Percentiles rank a stretch among this genome's conserved stretches.
phyloP scores from a whole-genome alignment of 2,113 vertebrate species.

The Lipotes vexillifer region DNA sequence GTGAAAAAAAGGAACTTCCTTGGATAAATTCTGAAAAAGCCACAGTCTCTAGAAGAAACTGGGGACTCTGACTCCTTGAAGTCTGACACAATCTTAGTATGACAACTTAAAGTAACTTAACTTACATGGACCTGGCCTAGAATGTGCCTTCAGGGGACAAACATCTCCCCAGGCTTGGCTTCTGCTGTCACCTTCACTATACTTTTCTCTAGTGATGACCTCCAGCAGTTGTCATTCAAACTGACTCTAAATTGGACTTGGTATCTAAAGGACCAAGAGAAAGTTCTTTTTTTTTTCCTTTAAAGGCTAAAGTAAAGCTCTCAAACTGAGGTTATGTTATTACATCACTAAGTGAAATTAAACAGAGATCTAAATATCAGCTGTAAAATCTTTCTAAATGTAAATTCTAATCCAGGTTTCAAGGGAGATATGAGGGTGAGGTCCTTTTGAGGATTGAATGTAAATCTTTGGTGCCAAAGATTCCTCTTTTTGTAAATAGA shows the following conservation, averaged over 20 bases:
- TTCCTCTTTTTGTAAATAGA: neutral
- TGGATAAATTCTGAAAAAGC: neutral
- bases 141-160: neutral
- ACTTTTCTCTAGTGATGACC: neutral
- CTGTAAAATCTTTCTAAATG: conserved; percentile 16
- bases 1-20: neutral
- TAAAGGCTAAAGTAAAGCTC: neutral
- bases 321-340: neutral
- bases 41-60: neutral
- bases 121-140: neutral
- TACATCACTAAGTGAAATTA: conserved; percentile 37
- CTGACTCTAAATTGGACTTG: neutral
- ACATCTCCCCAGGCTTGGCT: neutral
- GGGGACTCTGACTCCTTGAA: neutral
- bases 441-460: neutral
- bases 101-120: neutral
- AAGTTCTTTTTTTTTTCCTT: neutral
- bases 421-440: neutral
- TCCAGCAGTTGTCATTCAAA: neutral
- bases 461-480: neutral
- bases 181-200: neutral
- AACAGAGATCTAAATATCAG: neutral
- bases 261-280: neutral
- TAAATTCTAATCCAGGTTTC: conserved; percentile 4
- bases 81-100: neutral